Evolutionary conservation across 2,113 vertebrate genomes (phyloP), one percentile per base, ranked within the genome.

Genomic region (Scolopax mira): DNA sequence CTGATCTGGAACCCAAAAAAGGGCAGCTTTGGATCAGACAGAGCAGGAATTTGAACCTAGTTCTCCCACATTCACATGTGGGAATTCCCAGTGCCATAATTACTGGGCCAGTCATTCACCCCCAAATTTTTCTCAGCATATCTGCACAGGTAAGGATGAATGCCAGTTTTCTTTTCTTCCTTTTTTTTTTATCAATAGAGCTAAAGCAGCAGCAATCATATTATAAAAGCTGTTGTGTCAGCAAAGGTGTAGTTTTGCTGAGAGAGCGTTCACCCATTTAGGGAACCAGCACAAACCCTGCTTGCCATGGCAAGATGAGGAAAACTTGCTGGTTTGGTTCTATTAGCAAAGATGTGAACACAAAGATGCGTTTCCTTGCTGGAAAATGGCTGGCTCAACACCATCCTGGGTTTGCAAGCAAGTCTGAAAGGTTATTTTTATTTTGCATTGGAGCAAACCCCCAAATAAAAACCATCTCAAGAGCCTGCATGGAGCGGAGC

Each of bases 211-310:
- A 91, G 15, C 77, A 91, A 78, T 89, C 58, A 35, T n/a, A 70
- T 55, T 94, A 25, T 30, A 35, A 87, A 89, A 95, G 84, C 84
- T 85, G 74, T 58, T 27, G n/a, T 49, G 54, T 95, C 91, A 94
- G 96, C 93, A 91, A 54, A 96, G 93, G 93, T 92, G 77, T 55
- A 9, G 51, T 91, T 95, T 46, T 95, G 95, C 94, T 96, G 95
- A 93, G 91, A 66, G 89, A 24, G 74, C 81, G 1, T 25, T 92
- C 74, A 67, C 52, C 78, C 66, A 4, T 85, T 88, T 80, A 79
- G 89, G 91, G 73, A 95, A 17, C 93, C 84, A 64, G 86, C 77
- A 65, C 2, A 87, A 91, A 58, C 84, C 84, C 84, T 28, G 31
- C 87, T 92, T 86, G 84, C 82, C 52, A 30, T 3, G 8, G 91